These are phyloP conservation scores for Eretmocerus hayati DNA, from an alignment of 2,888 invertebrate species.

Conservation along the genomic window DNA sequence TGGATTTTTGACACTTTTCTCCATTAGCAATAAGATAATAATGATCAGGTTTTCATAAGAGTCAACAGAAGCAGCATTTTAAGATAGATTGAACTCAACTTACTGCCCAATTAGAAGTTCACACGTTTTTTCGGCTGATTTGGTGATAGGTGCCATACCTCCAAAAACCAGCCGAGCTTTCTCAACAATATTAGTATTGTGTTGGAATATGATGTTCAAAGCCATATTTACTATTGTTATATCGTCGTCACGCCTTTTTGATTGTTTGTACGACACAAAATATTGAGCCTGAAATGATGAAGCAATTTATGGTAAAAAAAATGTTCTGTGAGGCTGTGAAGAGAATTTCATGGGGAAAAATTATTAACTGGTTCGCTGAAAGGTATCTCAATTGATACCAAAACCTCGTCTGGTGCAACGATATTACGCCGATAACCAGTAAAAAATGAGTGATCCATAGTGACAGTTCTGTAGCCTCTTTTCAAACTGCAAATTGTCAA, in stretches of 20 bases:
- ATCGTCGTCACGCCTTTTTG: constrained; percentile 82
- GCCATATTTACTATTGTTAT: constrained; percentile 87
- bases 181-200: constrained; percentile 50
- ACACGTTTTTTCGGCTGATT: constrained; percentile 61
- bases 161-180: constrained; percentile 68
- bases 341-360: not conserved
- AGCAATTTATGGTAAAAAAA: not conserved
- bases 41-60: too few species aligned
- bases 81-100: too few species aligned
- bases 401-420: constrained; percentile 64
- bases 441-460: constrained; percentile 71
- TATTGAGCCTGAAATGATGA: constrained; percentile 51
- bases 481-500: constrained; percentile 55
- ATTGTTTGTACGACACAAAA: constrained; percentile 80
- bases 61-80: too few species aligned
- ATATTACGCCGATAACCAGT: constrained; percentile 71
- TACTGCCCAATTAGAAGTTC: constrained; percentile 50
- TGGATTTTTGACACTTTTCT: too few species aligned
- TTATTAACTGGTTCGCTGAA: constrained; percentile 51
- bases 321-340: not conserved
- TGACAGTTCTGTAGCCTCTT: constrained; percentile 51
- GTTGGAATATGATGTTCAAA: constrained; percentile 60
- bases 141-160: constrained; percentile 81
- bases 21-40: too few species aligned
- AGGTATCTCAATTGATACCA: constrained; percentile 68